Evolutionary conservation across 2,888 invertebrate genomes (phyloP).

Genomic region (Perithous albicinctus): DNA sequence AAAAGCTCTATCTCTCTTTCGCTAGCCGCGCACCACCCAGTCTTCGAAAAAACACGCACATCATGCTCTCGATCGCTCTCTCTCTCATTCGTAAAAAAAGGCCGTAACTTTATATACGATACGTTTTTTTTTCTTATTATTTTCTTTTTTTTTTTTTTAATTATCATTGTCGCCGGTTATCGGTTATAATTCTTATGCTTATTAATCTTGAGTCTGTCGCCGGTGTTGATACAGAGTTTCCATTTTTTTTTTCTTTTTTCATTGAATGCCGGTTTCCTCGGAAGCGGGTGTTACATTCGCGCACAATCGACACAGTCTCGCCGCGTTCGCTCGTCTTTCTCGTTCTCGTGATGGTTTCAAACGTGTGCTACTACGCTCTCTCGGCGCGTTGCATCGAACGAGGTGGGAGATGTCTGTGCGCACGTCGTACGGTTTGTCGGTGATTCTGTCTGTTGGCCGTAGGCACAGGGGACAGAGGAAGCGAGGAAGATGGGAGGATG

Average conservation of each 20-base stretch:
- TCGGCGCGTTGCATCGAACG: slow-evolving; percentile 41
- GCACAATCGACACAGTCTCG: slow-evolving; percentile 33
- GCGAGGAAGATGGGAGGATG: slow-evolving; percentile 41
- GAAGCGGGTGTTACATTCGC: slow-evolving; percentile 42
- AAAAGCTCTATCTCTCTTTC: slow-evolving; percentile 37
- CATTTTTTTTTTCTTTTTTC: neutral
- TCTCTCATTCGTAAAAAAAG: slow-evolving; percentile 66
- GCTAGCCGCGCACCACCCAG: slow-evolving; percentile 51
- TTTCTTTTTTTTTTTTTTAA: slow-evolving; percentile 3
- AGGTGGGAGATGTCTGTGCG: slow-evolving; percentile 34
- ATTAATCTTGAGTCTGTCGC: slow-evolving; percentile 53
- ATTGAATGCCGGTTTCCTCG: slow-evolving; percentile 44
- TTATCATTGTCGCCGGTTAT: slow-evolving; percentile 63
- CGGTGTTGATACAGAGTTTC: slow-evolving; percentile 33
- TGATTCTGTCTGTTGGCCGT: slow-evolving; percentile 2
- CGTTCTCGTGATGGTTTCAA: slow-evolving; percentile 30
- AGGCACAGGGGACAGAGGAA: slow-evolving; percentile 15
- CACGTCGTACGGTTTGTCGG: slow-evolving; percentile 36
- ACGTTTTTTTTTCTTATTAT: slow-evolving; percentile 19
- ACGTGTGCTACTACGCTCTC: slow-evolving; percentile 22
- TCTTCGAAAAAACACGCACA: slow-evolving; percentile 37
- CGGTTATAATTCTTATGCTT: slow-evolving; percentile 58
- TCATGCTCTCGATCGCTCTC: slow-evolving; percentile 39
- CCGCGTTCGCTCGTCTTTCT: slow-evolving; percentile 28
- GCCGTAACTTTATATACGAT: slow-evolving; percentile 68